Conservation (phyloP, 2,113 vertebrate genomes). For the Podilymbus podiceps region DNA sequence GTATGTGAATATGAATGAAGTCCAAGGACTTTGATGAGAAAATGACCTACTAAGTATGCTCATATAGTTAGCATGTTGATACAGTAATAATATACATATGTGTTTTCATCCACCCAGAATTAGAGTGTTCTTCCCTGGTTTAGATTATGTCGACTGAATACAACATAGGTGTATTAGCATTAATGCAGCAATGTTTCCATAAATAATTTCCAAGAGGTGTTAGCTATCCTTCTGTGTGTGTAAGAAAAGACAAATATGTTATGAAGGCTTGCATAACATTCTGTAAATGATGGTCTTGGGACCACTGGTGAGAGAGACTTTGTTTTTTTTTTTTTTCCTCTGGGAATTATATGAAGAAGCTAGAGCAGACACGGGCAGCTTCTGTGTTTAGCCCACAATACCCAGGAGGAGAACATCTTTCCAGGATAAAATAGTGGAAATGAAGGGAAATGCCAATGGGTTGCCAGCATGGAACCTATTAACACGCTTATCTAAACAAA, state of each 20-base stretch:
- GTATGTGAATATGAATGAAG: not conserved
- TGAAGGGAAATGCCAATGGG: not conserved
- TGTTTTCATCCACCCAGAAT: not conserved
- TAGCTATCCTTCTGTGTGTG: not conserved
- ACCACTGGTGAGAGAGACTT: not conserved
- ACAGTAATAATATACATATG: not conserved
- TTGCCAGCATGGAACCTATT: not conserved
- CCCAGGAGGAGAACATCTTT: not conserved
- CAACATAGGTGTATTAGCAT: not conserved
- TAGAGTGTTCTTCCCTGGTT: not conserved
- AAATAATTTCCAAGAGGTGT: not conserved
- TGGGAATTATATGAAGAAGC: not conserved
- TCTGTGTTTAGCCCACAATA: not conserved
- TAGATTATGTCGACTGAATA: not conserved
- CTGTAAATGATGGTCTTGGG: not conserved
- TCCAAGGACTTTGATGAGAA: not conserved
- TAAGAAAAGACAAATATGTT: not conserved
- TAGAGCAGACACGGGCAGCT: not conserved
- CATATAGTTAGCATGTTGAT: not conserved
- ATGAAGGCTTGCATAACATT: not conserved
- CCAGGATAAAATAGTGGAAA: not conserved
- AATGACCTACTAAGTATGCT: not conserved
- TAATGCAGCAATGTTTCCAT: not conserved
- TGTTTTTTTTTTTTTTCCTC: not conserved
- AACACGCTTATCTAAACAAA: not conserved